Percentiles rank a stretch among this genome's conserved stretches.
These are phyloP conservation scores for Drosophila orosa DNA, from an alignment of 1,140 invertebrate species.

Conservation along the genomic window DNA sequence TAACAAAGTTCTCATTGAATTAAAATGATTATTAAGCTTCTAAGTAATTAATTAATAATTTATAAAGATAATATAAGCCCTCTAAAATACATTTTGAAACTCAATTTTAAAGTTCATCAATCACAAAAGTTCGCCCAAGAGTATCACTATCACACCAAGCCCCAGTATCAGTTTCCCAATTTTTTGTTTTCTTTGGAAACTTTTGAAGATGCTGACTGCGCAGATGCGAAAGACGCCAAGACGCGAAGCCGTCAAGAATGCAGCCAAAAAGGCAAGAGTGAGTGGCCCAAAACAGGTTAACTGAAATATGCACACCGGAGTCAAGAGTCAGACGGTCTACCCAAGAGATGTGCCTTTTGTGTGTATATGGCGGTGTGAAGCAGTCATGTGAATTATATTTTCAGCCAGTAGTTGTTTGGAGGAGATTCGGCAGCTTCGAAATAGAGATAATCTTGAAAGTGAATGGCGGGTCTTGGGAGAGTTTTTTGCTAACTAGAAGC, in stretches of 20 bases:
- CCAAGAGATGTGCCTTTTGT: slow-evolving; percentile 25
- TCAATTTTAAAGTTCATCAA: not conserved
- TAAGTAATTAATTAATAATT: not conserved
- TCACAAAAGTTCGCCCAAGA: not conserved
- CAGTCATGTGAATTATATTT: slow-evolving; percentile 74
- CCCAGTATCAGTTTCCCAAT: slow-evolving; percentile 41
- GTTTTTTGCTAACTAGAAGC: slow-evolving; percentile 8
- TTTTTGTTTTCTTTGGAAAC: slow-evolving; percentile 41
- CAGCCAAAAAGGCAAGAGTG: slow-evolving; percentile 57
- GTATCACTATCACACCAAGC: slow-evolving; percentile 46
- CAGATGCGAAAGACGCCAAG: slow-evolving; percentile 18
- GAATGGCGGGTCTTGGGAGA: slow-evolving; percentile 46
- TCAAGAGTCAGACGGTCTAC: slow-evolving; percentile 65
- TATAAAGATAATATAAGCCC: too few species aligned
- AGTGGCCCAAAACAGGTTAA: slow-evolving; percentile 66
- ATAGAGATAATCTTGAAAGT: slow-evolving; percentile 61
- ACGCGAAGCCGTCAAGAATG: slow-evolving; percentile 61
- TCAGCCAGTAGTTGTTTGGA: slow-evolving; percentile 42
- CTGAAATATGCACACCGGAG: slow-evolving; percentile 60
- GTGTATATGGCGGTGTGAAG: slow-evolving; percentile 47
- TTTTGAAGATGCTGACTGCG: slow-evolving; percentile 55
- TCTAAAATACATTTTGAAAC: not conserved
- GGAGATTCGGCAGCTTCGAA: slow-evolving; percentile 41
- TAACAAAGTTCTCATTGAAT: not conserved
- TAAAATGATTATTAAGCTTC: not conserved